Percentiles rank a stretch among this genome's conserved stretches.
Conservation (phyloP, 2,888 invertebrate genomes). For the Stenoptilia bipunctidactyla region DNA sequence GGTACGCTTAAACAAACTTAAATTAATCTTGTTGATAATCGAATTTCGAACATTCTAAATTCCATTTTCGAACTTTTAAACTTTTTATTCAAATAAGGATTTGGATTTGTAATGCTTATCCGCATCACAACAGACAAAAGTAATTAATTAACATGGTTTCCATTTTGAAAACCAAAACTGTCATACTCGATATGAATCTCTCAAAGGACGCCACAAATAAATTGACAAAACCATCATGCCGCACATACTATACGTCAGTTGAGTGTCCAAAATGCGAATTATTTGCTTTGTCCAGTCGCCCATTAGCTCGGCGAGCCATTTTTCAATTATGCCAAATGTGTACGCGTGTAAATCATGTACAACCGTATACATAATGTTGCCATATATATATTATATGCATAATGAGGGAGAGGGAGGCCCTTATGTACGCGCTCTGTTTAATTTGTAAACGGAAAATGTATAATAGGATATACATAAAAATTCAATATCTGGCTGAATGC, state of each 20-base stretch:
- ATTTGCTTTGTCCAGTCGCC: slow-evolving; percentile 43
- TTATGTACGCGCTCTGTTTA: slow-evolving; percentile 29
- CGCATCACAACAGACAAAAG: no score
- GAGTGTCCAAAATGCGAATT: slow-evolving; percentile 33
- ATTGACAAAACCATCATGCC: slow-evolving; percentile 16
- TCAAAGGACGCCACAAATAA: no score
- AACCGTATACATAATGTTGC: slow-evolving; percentile 6
- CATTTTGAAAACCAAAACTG: no score
- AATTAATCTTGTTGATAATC: no score
- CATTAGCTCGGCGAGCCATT: slow-evolving; percentile 52
- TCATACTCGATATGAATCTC: no score
- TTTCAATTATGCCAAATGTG: slow-evolving; percentile 69
- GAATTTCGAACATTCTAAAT: no score
- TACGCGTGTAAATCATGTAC: slow-evolving; percentile 58
- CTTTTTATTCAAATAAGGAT: no score
- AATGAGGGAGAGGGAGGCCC: slow-evolving; percentile 4
- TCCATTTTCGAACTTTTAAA: no score
- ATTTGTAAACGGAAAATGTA: slow-evolving; percentile 56
- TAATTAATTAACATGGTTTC: no score
- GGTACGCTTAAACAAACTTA: no score
- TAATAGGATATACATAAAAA: slow-evolving; percentile 24
- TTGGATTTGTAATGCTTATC: no score
- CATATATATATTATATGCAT: neutral
- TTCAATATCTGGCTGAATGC: slow-evolving; percentile 32
- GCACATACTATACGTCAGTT: neutral